These are phyloP conservation scores for Melanotaenia maccullochi DNA, from an alignment of 2,797 vertebrate species.

Conservation along the genomic window DNA sequence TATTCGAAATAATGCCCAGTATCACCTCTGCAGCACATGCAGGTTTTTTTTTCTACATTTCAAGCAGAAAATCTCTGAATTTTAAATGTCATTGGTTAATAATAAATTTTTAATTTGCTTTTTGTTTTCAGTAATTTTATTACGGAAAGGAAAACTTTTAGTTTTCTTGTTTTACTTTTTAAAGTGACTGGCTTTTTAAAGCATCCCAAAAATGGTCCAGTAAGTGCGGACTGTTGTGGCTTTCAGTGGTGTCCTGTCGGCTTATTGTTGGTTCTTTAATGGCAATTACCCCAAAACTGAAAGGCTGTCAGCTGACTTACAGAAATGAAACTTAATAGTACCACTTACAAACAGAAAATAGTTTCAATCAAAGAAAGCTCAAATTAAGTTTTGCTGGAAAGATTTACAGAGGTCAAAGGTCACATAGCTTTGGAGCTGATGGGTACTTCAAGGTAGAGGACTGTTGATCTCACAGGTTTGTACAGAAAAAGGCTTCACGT, in stretches of 20 bases:
- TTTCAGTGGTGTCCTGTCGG: neutral
- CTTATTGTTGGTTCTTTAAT: neutral
- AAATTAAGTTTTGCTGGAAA: neutral
- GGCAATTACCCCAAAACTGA: neutral
- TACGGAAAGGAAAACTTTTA: neutral
- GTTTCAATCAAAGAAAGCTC: neutral
- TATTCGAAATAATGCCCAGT: neutral
- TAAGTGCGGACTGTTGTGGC: neutral
- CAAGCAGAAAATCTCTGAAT: neutral
- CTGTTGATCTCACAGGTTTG: slow-evolving; percentile 2
- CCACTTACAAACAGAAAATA: neutral
- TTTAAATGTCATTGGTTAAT: slow-evolving; percentile 44
- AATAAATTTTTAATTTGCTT: neutral
- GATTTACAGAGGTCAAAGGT: neutral
- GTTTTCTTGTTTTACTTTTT: neutral
- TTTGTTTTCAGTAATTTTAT: neutral
- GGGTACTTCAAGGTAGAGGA: slow-evolving; percentile 5
- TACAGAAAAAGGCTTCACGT: neutral
- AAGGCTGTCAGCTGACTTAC: neutral
- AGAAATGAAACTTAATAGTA: slow-evolving; percentile 7
- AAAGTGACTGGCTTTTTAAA: no score
- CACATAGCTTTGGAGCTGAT: slow-evolving; percentile 10
- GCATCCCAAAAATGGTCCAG: neutral
- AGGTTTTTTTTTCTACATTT: neutral
- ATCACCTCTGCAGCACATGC: neutral